Evolutionary conservation across 2,113 vertebrate species (phyloP).

Genomic region (Bothrops jararaca): DNA sequence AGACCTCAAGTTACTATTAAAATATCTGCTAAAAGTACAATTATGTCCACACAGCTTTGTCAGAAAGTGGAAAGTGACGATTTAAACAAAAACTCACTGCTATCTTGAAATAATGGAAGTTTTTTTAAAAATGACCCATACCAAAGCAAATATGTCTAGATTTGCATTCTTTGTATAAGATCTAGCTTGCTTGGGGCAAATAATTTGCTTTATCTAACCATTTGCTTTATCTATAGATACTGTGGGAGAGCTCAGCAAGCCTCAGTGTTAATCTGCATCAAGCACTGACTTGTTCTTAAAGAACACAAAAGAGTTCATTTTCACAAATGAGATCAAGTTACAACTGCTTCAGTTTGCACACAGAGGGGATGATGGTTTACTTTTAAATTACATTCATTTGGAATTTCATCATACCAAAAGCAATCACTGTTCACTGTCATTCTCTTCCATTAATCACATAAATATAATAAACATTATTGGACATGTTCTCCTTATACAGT

Average conservation of each 20-base stretch:
- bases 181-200: neutral
- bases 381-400: conserved; percentile 3
- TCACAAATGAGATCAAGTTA: neutral
- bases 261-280: neutral
- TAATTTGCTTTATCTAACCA: neutral
- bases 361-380: neutral
- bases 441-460: conserved; percentile 41
- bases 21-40: neutral
- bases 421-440: neutral
- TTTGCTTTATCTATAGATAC: neutral
- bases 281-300: neutral
- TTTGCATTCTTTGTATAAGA: neutral
- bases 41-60: neutral
- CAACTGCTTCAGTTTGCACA: neutral
- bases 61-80: neutral
- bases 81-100: neutral
- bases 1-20: neutral
- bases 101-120: neutral
- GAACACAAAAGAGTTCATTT: neutral
- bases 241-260: neutral
- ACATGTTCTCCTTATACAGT: conserved; percentile 31
- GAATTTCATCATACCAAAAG: conserved; percentile 8
- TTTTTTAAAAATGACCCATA: neutral
- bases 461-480: conserved; percentile 47
- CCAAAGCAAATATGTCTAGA: neutral